These are phyloP conservation scores for Sarcophilus harrisii DNA, from an alignment of 2,797 vertebrate genomes.

Conservation along the genomic window DNA sequence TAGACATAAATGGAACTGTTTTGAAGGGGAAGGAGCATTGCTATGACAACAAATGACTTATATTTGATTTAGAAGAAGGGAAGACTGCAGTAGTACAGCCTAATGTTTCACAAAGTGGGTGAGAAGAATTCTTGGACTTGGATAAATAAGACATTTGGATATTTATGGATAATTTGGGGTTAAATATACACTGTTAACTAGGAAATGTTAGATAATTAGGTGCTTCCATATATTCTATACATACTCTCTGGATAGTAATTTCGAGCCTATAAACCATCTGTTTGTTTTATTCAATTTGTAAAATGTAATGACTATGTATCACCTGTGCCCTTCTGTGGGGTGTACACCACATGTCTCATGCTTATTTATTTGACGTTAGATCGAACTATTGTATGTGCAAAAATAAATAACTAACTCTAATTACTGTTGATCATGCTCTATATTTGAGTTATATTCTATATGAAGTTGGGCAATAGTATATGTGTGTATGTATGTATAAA, in stretches of 20 bases:
- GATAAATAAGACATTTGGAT: constrained; percentile 35
- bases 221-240: constrained; percentile 31
- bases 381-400: neutral
- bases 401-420: neutral
- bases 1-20: constrained; percentile 75
- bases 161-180: constrained; percentile 20
- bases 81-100: constrained; percentile 34
- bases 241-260: constrained; percentile 5
- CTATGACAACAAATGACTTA: constrained; percentile 78
- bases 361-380: constrained; percentile 10
- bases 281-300: constrained; percentile 50
- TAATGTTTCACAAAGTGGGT: constrained; percentile 65
- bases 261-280: constrained; percentile 48
- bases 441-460: neutral
- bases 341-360: constrained; percentile 23
- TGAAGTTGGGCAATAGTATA: neutral
- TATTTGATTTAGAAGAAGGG: constrained; percentile 75
- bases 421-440: neutral
- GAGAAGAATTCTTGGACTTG: constrained; percentile 62
- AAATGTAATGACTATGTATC: constrained; percentile 14
- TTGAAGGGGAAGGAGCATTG: constrained; percentile 70
- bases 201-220: constrained; percentile 71
- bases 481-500: no score
- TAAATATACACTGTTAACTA: constrained; percentile 75
- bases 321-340: constrained; percentile 40